Percentiles rank a stretch among this genome's conserved stretches.
Evolutionary conservation across 2,113 vertebrate species (phyloP).

Genomic region (Etia nguti): DNA sequence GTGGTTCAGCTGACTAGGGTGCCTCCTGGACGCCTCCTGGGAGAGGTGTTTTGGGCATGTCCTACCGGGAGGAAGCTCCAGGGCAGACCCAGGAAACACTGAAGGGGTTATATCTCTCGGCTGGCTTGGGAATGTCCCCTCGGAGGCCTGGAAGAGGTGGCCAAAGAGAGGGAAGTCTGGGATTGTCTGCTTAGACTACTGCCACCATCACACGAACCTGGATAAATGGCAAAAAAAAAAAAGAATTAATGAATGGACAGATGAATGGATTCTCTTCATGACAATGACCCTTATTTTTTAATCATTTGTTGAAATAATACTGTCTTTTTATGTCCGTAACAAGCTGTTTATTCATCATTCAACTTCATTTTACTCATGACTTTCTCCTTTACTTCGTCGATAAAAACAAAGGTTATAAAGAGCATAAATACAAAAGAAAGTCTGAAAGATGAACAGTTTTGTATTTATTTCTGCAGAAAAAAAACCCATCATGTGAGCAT

Average conservation of each 20-base stretch:
- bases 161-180: fast-evolving
- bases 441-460: not conserved
- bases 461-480: not conserved
- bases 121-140: not conserved
- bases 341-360: not conserved
- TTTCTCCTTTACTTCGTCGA: not conserved
- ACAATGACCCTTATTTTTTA: not conserved
- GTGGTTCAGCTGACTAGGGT: not conserved
- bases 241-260: not conserved
- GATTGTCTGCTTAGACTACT: not conserved
- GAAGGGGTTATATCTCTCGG: not conserved
- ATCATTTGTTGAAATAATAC: not conserved
- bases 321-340: not conserved
- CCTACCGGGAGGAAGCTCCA: not conserved
- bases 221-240: not conserved
- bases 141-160: too few relatives aligned
- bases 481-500: not conserved
- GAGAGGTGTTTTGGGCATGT: not conserved
- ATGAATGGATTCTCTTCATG: not conserved
- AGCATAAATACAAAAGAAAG: not conserved
- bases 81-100: not conserved
- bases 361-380: not conserved
- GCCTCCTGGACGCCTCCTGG: not conserved
- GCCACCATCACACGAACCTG: not conserved
- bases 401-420: not conserved